Conservation (phyloP, 2,888 invertebrate genomes). For the Folsomia manolachei region DNA sequence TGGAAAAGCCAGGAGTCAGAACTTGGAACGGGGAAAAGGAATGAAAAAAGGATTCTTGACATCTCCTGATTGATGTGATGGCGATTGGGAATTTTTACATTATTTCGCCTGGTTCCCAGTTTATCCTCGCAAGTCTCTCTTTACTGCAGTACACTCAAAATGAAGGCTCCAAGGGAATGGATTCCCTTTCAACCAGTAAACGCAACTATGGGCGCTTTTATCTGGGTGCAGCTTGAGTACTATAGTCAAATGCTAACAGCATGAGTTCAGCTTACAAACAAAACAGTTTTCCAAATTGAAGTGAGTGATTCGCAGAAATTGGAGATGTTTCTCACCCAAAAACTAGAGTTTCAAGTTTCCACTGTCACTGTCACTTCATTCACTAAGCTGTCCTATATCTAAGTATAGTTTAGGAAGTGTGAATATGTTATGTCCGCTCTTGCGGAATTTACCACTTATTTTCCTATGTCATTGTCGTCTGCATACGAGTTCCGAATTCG, state of each 20-base stretch:
- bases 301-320: background rate
- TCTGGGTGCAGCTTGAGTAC: too few species aligned
- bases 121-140: background rate
- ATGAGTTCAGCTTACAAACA: background rate
- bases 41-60: slow-evolving; percentile 27
- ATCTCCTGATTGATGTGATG: slow-evolving; percentile 31
- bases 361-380: background rate
- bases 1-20: slow-evolving; percentile 4
- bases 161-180: too few species aligned
- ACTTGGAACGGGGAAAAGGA: slow-evolving; percentile 13
- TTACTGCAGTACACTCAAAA: background rate
- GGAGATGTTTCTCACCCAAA: background rate
- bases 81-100: slow-evolving; percentile 23
- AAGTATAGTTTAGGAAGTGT: too few species aligned
- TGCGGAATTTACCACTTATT: too few species aligned
- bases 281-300: background rate
- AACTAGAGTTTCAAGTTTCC: background rate
- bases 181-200: background rate
- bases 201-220: background rate
- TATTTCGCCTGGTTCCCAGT: background rate
- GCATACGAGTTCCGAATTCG: too few species aligned
- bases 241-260: background rate
- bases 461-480: too few species aligned
- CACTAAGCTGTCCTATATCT: too few species aligned
- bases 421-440: too few species aligned